These are phyloP conservation scores for Polydrusus tereticollis DNA, from an alignment of 2,888 invertebrate species.

Conservation along the genomic window DNA sequence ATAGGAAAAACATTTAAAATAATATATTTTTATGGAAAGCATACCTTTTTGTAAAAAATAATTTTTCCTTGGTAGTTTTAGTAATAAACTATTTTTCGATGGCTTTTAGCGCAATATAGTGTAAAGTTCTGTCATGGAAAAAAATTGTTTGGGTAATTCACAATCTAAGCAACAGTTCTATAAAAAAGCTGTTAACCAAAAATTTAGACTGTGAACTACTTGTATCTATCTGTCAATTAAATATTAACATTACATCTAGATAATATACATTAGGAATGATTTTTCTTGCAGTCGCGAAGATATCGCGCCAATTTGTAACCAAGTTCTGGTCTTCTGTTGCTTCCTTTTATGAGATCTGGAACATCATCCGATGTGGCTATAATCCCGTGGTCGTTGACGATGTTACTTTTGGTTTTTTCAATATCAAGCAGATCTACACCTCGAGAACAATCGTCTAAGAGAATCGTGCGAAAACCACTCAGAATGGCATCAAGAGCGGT, in stretches of 20 bases:
- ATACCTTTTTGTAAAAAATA: no score
- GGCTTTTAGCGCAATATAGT: no score
- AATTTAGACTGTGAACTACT: not conserved
- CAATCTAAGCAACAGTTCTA: no score
- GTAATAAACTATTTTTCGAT: no score
- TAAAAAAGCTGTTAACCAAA: no score
- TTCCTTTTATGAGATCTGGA: constrained; percentile 85
- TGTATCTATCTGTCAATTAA: not conserved
- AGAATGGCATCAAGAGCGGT: constrained; percentile 89
- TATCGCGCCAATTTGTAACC: constrained; percentile 90
- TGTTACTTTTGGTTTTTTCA: constrained; percentile 80
- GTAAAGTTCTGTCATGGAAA: no score
- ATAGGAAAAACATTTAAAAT: not conserved
- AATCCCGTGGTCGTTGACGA: constrained; percentile 81
- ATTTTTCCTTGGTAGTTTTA: no score
- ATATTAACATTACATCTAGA: not conserved
- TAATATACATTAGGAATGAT: not conserved
- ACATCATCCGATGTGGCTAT: constrained; percentile 84
- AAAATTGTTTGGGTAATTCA: no score
- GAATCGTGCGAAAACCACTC: constrained; percentile 87
- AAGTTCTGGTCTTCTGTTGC: constrained; percentile 86
- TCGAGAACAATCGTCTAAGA: constrained; percentile 90
- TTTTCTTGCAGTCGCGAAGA: constrained; percentile 52
- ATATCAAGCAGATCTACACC: constrained; percentile 91
- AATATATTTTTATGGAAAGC: no score